Base-by-base conservation (phyloP, 2,113 vertebrate genomes). In the Dipodomys stephensi region DNA sequence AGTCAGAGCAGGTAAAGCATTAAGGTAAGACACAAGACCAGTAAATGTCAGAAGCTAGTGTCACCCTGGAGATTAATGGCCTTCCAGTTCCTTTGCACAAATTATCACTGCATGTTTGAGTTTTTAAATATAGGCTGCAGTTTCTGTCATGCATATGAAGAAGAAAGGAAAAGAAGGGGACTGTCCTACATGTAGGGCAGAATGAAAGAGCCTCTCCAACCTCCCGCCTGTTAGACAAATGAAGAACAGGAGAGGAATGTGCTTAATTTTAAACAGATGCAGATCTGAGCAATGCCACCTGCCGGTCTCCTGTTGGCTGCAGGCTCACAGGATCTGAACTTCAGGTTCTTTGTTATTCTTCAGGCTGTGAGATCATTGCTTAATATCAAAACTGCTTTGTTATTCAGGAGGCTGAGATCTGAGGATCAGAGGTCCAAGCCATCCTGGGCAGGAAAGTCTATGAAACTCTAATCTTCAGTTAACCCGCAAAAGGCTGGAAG, bases 381-480 rank as follows among this genome's bases (percentile, higher is more conserved):
- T 96, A 71, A 97, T 74, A 94, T 92, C 93, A 96, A 88, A 96
- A 95, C 95, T 19, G n/a, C 92, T 80, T 94, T 57, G 53, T 13
- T 16, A 57, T 16, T 57, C 53, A 57, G 53, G 15, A 18, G 53
- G 53, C 53, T 57, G 53, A 18, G 53, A 57, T 57, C 53, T 57
- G 53, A 57, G 53, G 12, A 57, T 57, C 53, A 57, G 53, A 18
- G 53, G 12, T 57, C 53, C 53, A 57, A 57, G 12, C 53, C 15
- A 57, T 57, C 16, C 15, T 57, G 53, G 53, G 53, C 16, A 57
- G 53, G 53, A 57, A 57, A 57, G 15, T 57, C 53, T 13, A 16
- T 13, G 53, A 16, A 16, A 57, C 53, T 57, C 53, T 57, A 57
- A 57, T 57, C 53, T 57, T 16, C 15, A 18, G 53, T 16, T 57